Percentiles rank a stretch among this genome's conserved stretches.
These are phyloP conservation scores for Gallirallus australis DNA, from an alignment of 2,797 vertebrate genomes.

Conservation along the genomic window DNA sequence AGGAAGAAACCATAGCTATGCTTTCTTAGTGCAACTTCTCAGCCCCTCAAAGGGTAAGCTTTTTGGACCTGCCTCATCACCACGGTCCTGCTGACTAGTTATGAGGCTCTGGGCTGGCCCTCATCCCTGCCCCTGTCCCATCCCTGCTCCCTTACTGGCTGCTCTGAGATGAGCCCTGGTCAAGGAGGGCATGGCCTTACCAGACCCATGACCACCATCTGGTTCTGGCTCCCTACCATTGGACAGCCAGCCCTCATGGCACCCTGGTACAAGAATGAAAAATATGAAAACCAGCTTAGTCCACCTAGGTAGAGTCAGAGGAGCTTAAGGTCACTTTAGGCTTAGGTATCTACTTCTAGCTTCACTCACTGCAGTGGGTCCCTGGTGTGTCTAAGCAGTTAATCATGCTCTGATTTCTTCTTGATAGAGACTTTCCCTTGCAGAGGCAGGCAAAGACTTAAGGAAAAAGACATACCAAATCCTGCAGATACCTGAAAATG, in stretches of 20 bases:
- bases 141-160: not conserved
- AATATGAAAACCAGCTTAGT: not conserved
- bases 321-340: not conserved
- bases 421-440: not conserved
- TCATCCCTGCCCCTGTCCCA: rapidly evolving
- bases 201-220: rapidly evolving
- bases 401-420: rapidly evolving
- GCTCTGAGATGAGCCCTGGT: not conserved
- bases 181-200: not conserved
- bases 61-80: not conserved
- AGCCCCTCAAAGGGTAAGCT: not conserved
- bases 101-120: not conserved
- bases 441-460: not conserved
- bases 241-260: not conserved
- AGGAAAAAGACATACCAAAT: not conserved
- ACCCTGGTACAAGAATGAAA: not conserved
- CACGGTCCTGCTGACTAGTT: not conserved
- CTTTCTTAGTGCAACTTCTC: not conserved
- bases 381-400: not conserved
- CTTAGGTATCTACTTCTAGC: not conserved
- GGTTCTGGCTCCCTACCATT: not conserved
- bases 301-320: not conserved
- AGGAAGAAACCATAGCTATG: not conserved
- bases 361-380: not conserved
- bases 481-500: not conserved